A percentile compares a stretch with the other conserved stretches of the same genome.
Evolutionary conservation across 2,113 vertebrate genomes (phyloP).

Genomic region (Mobula hypostoma): DNA sequence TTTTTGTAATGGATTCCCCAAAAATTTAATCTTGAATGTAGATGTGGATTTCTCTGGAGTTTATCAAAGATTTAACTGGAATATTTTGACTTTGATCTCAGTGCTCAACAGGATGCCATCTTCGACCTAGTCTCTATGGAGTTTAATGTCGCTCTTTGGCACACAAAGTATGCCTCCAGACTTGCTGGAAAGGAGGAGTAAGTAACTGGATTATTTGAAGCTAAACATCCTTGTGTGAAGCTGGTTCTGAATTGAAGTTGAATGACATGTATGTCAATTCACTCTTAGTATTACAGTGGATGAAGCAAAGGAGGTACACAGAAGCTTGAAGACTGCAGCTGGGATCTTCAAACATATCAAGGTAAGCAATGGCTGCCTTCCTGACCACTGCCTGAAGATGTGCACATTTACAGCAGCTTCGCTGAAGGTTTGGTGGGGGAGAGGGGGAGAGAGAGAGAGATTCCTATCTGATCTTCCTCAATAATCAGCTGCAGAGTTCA

Average conservation of each 20-base stretch:
- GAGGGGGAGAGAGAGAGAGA: not conserved
- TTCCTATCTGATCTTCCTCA: too few species aligned
- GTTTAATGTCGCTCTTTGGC: slow-evolving; percentile 91
- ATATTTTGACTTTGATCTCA: slow-evolving; percentile 43
- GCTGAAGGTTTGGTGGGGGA: not conserved
- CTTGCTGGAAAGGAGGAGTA: slow-evolving; percentile 95
- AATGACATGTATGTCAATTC: slow-evolving; percentile 36
- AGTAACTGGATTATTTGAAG: slow-evolving; percentile 46
- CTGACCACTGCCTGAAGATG: not conserved
- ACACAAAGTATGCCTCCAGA: slow-evolving; percentile 91
- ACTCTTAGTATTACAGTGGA: slow-evolving; percentile 77
- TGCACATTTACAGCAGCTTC: not conserved
- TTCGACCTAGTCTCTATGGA: slow-evolving; percentile 91
- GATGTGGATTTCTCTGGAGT: slow-evolving; percentile 34
- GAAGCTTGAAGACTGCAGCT: slow-evolving; percentile 84
- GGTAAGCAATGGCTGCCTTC: slow-evolving; percentile 56
- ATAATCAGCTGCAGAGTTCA: not conserved
- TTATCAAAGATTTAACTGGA: not conserved
- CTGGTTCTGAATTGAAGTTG: not conserved
- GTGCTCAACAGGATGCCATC: slow-evolving; percentile 89
- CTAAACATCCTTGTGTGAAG: not conserved
- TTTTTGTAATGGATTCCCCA: not conserved
- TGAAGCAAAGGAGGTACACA: slow-evolving; percentile 94
- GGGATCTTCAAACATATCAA: slow-evolving; percentile 93
- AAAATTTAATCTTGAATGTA: not conserved